Evolutionary conservation across 1,140 invertebrate genomes (phyloP).

Genomic region (Idris sp.): DNA sequence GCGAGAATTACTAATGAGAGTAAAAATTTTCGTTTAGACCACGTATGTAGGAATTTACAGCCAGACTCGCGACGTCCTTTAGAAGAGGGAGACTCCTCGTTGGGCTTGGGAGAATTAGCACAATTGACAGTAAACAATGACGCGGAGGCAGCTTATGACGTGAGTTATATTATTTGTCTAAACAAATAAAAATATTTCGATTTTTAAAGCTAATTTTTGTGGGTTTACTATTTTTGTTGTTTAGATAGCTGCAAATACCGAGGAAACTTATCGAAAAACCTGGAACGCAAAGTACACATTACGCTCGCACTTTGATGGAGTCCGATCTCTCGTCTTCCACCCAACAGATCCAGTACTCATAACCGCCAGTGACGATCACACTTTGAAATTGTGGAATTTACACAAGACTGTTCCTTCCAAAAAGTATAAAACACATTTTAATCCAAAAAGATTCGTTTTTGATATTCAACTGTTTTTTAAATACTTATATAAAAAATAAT

Average conservation of each 20-base stretch:
- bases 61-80: conserved; percentile 76
- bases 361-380: conserved; percentile 99
- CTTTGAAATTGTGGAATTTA: conserved; percentile 99
- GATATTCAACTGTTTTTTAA: no score
- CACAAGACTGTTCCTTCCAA: conserved; percentile 98
- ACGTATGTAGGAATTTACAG: conserved; percentile 55
- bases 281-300: conserved; percentile 99
- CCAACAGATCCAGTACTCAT: conserved; percentile 97
- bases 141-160: conserved; percentile 93
- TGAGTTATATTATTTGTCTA: conserved; percentile 80
- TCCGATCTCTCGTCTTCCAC: conserved; percentile 97
- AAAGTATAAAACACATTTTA: conserved; percentile 81
- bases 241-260: conserved; percentile 86
- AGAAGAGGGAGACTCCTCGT: conserved; percentile 88
- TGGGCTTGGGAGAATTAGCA: conserved; percentile 96
- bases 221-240: no score
- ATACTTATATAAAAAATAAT: no score
- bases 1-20: no score
- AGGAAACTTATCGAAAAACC: conserved; percentile 96
- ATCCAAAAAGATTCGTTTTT: no score
- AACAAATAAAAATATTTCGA: no score
- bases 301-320: conserved; percentile 98
- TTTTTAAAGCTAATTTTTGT: no score
- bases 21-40: conserved; percentile 19
- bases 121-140: conserved; percentile 98